Percentiles rank a stretch among this genome's conserved stretches.
These are phyloP conservation scores for Epinephelus moara DNA, from an alignment of 2,113 vertebrate species.

Conservation along the genomic window DNA sequence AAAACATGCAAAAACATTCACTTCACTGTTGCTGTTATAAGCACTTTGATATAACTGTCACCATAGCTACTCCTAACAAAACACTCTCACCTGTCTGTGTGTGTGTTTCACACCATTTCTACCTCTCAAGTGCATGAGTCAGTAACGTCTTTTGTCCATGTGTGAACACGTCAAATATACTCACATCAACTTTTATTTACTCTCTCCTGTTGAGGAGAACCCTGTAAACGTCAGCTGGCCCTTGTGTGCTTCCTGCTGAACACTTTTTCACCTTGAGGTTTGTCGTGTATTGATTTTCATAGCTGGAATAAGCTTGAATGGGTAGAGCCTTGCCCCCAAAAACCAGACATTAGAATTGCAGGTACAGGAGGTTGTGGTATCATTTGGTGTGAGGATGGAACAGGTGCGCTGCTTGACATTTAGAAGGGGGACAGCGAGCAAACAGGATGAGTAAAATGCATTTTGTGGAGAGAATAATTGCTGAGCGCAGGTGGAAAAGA, in stretches of 20 bases:
- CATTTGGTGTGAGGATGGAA: background rate
- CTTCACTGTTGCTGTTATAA: background rate
- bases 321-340: background rate
- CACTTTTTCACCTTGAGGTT: background rate
- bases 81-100: background rate
- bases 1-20: background rate
- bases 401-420: constrained; percentile 15
- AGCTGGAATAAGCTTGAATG: background rate
- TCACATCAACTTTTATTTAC: background rate
- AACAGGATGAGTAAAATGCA: background rate
- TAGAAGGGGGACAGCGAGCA: constrained; percentile 9
- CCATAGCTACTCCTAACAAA: constrained; percentile 17
- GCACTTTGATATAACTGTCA: constrained; percentile 2
- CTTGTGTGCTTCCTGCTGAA: background rate
- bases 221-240: background rate
- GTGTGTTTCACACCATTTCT: constrained; percentile 15
- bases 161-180: background rate
- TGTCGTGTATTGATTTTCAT: background rate
- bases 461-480: background rate
- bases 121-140: background rate
- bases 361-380: background rate
- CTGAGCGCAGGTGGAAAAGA: background rate
- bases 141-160: background rate
- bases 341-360: background rate
- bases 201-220: background rate